Evolutionary conservation across 2,797 vertebrate genomes (phyloP), one percentile per base, ranked within the genome.

Genomic region (Allobates femoralis): DNA sequence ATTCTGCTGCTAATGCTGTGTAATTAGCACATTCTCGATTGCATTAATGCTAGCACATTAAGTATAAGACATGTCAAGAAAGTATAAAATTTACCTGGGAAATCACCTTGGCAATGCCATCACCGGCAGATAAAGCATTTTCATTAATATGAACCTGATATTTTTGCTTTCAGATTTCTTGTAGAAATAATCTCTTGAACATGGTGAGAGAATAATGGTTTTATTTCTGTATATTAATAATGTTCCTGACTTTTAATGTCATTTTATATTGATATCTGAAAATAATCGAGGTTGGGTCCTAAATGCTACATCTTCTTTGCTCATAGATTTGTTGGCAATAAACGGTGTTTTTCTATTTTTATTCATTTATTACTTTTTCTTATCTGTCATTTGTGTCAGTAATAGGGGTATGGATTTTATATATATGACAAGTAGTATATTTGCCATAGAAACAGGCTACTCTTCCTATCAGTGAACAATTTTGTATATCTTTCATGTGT

Each of bases 271-370:
- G 18, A 69, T 21, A 34, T 23, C 30, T 66, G 28, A 66, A 26
- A 60, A 8, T 8, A 2, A 30, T 15, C 30, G 32, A 21, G 66
- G 30, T 19, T 69, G 66, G 30, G 3, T 30, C 62, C 26, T 69
- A 18, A 69, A 69, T 37, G 32, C 28, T 23, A 69, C 62, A 66
- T 66, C 26, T 30, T 37, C 34, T 69, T 37, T 37, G 66, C 34
- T 69, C 66, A 69, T 69, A 69, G 66, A 69, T 18, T 34, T 34
- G 34, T 34, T 69, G 30, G 32, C 66, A 69, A 69, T 69, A 69
- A 66, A 66, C 19, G 0, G 30, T 66, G 62, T 16, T 66, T 15
- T 66, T 30, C n/a, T 30, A 15, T 62, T 66, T 66, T 66, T 15
- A 15, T 66, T 2, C 12, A 3, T 0, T 32, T 30, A 5, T 30